Evolutionary conservation across 1,140 invertebrate genomes (phyloP).

Genomic region (Oryzaephilus surinamensis): DNA sequence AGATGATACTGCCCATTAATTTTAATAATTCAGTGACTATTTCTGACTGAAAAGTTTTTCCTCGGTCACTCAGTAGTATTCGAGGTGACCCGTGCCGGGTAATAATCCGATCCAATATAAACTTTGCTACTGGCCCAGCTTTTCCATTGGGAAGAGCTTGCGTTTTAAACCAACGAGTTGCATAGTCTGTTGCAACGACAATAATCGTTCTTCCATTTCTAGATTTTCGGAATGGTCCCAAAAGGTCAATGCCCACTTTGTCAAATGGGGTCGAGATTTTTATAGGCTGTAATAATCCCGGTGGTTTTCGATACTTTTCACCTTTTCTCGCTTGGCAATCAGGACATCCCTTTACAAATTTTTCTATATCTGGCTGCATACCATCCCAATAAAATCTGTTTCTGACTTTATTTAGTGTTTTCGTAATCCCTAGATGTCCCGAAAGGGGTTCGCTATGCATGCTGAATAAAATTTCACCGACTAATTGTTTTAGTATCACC

Average conservation of each 20-base stretch:
- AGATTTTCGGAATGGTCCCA: slow-evolving; percentile 19
- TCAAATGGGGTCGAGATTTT: slow-evolving; percentile 13
- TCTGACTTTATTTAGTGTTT: slow-evolving; percentile 17
- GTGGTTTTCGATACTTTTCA: slow-evolving; percentile 10
- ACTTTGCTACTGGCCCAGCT: slow-evolving; percentile 18
- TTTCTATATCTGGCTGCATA: slow-evolving; percentile 17
- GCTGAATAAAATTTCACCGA: slow-evolving; percentile 9
- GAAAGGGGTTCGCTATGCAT: slow-evolving; percentile 10
- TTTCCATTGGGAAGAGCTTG: slow-evolving; percentile 11
- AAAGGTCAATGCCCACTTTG: slow-evolving; percentile 16
- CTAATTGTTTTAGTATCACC: slow-evolving; percentile 10
- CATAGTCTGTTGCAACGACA: slow-evolving; percentile 22
- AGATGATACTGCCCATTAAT: slow-evolving; percentile 12
- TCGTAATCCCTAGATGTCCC: slow-evolving; percentile 16
- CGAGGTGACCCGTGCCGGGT: slow-evolving; percentile 16
- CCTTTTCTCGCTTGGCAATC: slow-evolving; percentile 19
- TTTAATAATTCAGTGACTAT: slow-evolving; percentile 14
- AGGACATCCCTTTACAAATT: slow-evolving; percentile 19
- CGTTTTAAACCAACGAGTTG: too few species aligned
- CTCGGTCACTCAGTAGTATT: slow-evolving; percentile 15
- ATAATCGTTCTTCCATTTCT: slow-evolving; percentile 17
- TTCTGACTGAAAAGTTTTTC: slow-evolving; percentile 20
- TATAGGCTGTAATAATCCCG: slow-evolving; percentile 17
- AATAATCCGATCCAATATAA: slow-evolving; percentile 21
- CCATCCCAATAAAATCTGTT: slow-evolving; percentile 16